These are phyloP conservation scores for Ochotona princeps DNA, from an alignment of 2,113 vertebrate species.

Conservation along the genomic window DNA sequence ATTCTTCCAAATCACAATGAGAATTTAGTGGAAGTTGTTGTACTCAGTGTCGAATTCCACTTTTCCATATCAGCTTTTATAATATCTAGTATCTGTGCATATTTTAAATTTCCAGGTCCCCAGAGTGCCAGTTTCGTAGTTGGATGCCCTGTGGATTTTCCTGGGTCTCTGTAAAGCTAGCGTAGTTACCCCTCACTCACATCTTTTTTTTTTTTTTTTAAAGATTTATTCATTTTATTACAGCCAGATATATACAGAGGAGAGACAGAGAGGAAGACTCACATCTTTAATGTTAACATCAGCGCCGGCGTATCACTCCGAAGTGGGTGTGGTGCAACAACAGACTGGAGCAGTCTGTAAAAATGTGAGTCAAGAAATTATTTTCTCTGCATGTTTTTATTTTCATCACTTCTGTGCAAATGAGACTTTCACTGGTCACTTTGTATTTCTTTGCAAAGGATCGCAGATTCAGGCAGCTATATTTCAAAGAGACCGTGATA, in stretches of 20 bases:
- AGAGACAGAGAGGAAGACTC: no score
- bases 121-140: not conserved
- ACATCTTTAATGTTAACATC: not conserved
- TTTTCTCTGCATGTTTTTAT: slow-evolving; percentile 53
- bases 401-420: slow-evolving; percentile 47
- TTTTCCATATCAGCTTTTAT: not conserved
- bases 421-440: slow-evolving; percentile 42
- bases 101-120: not conserved
- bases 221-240: no score
- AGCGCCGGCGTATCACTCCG: slow-evolving; percentile 5
- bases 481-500: slow-evolving; percentile 36
- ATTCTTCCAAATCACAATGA: not conserved
- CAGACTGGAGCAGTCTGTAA: not conserved
- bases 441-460: slow-evolving; percentile 41
- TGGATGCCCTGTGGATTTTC: not conserved
- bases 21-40: not conserved
- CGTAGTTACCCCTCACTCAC: not conserved
- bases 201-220: not conserved
- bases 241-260: no score
- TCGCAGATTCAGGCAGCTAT: slow-evolving; percentile 9
- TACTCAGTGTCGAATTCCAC: not conserved
- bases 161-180: not conserved
- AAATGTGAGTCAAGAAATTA: slow-evolving; percentile 25
- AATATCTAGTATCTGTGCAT: not conserved
- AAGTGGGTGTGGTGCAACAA: slow-evolving; percentile 27